Evolutionary conservation across 2,888 invertebrate species (phyloP), one percentile per base, ranked within the genome.

Genomic region (Drosophila mayaguana): DNA sequence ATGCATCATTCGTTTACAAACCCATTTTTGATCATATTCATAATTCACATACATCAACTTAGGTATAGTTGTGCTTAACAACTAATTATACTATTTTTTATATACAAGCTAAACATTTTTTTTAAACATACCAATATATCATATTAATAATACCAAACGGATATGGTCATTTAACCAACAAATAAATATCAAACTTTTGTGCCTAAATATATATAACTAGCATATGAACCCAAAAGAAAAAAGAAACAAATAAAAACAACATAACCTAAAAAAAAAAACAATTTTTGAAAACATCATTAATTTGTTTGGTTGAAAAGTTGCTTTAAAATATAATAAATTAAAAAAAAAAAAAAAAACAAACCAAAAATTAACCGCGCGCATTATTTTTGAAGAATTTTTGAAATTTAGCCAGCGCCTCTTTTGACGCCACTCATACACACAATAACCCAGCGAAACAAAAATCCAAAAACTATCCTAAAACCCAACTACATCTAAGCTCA

Each of bases 151-250:
- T 88, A 90, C 89, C 91, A 91, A 91, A 92, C 92, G 93, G 92
- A 93, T 92, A 93, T 93, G 93, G 93, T 93, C 93, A 93, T 93
- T 93, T 93, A 93, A 93, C 92, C 91, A 91, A 91, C 83, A 75
- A 82, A 72, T 72, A 75, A 74, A 69, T 75, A 67, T 50, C 16
- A 62, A 77, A 81, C 83, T 76, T 78, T 81, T 85, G 88, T 83
- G 72, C 83, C 88, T 88, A 85, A 87, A 78, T 75, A 75, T 72
- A 73, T 73, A 76, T 71, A 77, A 81, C 75, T 81, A 84, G 83
- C 77, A 84, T 89, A 83, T 61, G 69, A 77, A 72, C 83, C 75
- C 67, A 73, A 78, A 77, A 76, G 59, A 72, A 69, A 74, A 70
- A 72, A 69, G 62, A 78, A 76, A 43, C 42, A 18, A 42, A 40